phyloP scores from a whole-genome alignment of 2,113 vertebrate genomes.

The Coreoperca whiteheadi region DNA sequence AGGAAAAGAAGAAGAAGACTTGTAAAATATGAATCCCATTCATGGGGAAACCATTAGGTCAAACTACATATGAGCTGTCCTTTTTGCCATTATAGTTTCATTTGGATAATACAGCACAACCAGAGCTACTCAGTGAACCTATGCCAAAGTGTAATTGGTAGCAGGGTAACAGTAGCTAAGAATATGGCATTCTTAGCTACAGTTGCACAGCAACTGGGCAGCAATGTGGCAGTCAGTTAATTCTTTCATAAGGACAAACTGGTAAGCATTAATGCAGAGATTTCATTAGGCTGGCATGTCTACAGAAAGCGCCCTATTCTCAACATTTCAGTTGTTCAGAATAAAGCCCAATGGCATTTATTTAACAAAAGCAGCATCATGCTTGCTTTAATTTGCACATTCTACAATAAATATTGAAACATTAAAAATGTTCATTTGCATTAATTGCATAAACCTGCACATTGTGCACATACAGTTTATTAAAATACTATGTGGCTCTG shows the following conservation, averaged over 20 bases:
- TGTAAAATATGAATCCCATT: conserved; percentile 16
- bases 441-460: conserved; percentile 22
- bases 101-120: background rate
- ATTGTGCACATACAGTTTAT: conserved; percentile 27
- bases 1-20: no score
- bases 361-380: conserved; percentile 17
- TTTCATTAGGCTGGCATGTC: background rate
- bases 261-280: background rate
- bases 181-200: background rate
- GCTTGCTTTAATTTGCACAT: conserved; percentile 14
- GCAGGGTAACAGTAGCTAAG: background rate
- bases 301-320: background rate
- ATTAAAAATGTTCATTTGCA: conserved; percentile 21
- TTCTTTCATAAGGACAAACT: background rate
- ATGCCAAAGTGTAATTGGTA: background rate
- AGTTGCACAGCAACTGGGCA: background rate
- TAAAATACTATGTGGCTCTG: conserved; percentile 36
- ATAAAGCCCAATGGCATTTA: background rate
- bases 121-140: background rate
- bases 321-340: background rate
- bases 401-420: conserved; percentile 24
- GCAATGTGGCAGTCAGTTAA: background rate
- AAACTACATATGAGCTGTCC: background rate
- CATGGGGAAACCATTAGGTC: background rate
- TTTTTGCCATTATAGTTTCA: background rate